phyloP scores from a whole-genome alignment of 2,888 invertebrate genomes.

The Vannuccia rotundouncinata region DNA sequence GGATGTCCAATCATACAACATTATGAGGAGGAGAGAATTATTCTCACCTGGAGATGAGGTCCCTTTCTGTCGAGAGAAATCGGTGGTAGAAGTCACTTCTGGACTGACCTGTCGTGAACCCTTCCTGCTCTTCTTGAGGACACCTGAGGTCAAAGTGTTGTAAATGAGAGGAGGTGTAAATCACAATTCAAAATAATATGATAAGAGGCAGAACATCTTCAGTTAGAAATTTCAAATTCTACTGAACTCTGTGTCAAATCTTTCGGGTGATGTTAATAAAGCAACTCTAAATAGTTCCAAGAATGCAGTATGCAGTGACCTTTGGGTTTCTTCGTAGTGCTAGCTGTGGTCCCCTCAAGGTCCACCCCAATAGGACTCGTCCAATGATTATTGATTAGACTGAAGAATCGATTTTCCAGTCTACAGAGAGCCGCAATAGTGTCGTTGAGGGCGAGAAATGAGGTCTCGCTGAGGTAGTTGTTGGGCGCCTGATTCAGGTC shows the following conservation, averaged over 20 bases:
- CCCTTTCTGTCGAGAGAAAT: background rate
- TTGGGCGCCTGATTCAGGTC: background rate
- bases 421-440: background rate
- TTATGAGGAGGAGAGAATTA: background rate
- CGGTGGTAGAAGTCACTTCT: background rate
- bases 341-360: background rate
- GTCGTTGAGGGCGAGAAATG: background rate
- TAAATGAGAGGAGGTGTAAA: too few relatives aligned
- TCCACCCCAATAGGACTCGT: slow-evolving; percentile 21
- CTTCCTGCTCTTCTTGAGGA: background rate
- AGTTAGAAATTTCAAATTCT: too few relatives aligned
- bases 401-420: slow-evolving; percentile 14
- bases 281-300: too few relatives aligned
- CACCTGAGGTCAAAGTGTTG: background rate
- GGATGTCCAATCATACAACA: too few relatives aligned
- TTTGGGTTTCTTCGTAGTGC: slow-evolving; percentile 28
- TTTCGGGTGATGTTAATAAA: too few relatives aligned
- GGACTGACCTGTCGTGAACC: background rate
- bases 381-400: slow-evolving; percentile 25
- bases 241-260: too few relatives aligned
- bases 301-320: too few relatives aligned
- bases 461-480: background rate
- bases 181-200: too few relatives aligned
- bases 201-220: too few relatives aligned
- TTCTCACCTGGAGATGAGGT: background rate